Conservation (phyloP, 1,140 invertebrate species). For the Habropoda laboriosa region DNA sequence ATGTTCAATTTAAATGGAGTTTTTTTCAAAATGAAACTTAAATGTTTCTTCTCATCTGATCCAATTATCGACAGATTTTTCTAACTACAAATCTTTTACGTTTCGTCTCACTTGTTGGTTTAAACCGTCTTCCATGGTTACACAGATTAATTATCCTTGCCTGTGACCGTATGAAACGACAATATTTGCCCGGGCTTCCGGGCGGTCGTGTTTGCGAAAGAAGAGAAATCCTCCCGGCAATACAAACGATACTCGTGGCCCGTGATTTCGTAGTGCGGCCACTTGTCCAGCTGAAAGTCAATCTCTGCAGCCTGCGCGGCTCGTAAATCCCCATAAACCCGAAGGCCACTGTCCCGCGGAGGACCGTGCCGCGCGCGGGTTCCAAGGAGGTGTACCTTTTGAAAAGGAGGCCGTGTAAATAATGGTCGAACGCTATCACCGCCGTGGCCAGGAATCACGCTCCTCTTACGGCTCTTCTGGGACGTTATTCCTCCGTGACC, state of each 20-base stretch:
- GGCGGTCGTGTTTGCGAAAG: constrained; percentile 8
- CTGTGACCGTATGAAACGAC: background rate
- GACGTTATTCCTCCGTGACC: constrained; percentile 45
- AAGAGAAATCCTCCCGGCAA: constrained; percentile 46
- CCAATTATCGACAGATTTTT: no score
- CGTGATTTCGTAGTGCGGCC: constrained; percentile 30
- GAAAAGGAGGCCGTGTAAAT: constrained; percentile 66
- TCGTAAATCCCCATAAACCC: constrained; percentile 60
- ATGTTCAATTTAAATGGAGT: no score
- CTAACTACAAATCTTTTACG: no score
- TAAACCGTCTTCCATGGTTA: no score
- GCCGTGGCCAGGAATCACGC: constrained; percentile 35
- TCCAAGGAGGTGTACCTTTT: constrained; percentile 49
- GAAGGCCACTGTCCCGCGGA: constrained; percentile 32
- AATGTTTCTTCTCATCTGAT: no score
- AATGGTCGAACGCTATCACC: constrained; percentile 37
- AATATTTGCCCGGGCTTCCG: constrained; percentile 27
- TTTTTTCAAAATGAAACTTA: no score
- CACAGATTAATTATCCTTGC: constrained; percentile 37
- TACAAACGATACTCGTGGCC: constrained; percentile 16
- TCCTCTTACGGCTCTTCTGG: constrained; percentile 54
- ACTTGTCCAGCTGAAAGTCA: constrained; percentile 46
- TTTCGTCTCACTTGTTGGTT: no score
- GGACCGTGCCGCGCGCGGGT: constrained; percentile 41
- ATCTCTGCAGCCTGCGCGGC: constrained; percentile 38